Percentiles rank a stretch among this genome's conserved stretches.
These are phyloP conservation scores for Drosophila glabriapex DNA, from an alignment of 2,888 invertebrate species.

Conservation along the genomic window DNA sequence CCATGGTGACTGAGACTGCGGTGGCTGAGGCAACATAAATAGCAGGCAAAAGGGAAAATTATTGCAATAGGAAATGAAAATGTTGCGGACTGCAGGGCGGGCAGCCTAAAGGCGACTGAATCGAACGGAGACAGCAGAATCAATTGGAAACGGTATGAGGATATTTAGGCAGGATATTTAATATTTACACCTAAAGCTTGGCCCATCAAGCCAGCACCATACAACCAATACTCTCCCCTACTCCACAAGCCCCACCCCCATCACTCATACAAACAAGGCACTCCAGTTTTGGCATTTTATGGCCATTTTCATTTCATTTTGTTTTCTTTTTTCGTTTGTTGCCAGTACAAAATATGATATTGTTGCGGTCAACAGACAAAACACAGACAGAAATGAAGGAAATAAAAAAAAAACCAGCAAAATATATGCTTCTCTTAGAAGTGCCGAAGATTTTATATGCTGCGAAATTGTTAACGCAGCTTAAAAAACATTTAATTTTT, in stretches of 20 bases:
- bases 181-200: conserved; percentile 54
- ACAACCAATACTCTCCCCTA: not conserved
- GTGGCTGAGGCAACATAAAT: conserved; percentile 65
- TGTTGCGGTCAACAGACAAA: conserved; percentile 6
- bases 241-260: not conserved
- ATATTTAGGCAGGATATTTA: conserved; percentile 81
- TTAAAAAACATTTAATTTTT: not conserved
- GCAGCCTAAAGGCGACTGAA: conserved; percentile 11
- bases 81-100: conserved; percentile 50
- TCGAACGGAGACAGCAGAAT: conserved; percentile 50
- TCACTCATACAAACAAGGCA: conserved; percentile 7
- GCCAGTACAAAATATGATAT: conserved; percentile 23
- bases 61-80: conserved; percentile 83
- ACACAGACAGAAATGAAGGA: not conserved
- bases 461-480: not conserved
- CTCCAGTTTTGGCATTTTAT: conserved; percentile 10
- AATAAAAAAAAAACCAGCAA: not conserved
- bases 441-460: not conserved
- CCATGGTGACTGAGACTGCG: conserved; percentile 12
- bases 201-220: not conserved
- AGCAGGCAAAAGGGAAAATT: conserved; percentile 68
- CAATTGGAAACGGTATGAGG: conserved; percentile 66
- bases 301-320: not conserved
- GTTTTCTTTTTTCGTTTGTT: not conserved
- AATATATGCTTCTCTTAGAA: not conserved